These are phyloP conservation scores for Epinotia bilunana DNA, from an alignment of 2,888 invertebrate genomes.

Conservation along the genomic window DNA sequence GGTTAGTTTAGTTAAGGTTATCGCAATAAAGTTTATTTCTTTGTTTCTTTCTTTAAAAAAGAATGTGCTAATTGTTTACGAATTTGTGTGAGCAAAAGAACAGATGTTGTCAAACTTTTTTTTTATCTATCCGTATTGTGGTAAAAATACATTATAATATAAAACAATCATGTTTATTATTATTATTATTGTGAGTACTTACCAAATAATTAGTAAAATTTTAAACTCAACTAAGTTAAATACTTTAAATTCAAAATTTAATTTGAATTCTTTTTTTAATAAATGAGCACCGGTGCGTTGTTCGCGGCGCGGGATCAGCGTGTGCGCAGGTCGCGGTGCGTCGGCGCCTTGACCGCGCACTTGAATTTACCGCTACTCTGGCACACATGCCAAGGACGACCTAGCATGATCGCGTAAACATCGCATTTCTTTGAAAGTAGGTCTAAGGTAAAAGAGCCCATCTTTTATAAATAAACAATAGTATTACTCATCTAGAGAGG, in stretches of 20 bases:
- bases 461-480: too few relatives aligned
- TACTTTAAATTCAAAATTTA: not conserved
- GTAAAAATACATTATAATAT: too few relatives aligned
- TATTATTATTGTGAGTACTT: not conserved
- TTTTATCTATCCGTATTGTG: too few relatives aligned
- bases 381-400: slow-evolving; percentile 62
- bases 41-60: too few relatives aligned
- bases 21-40: too few relatives aligned
- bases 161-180: too few relatives aligned
- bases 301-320: slow-evolving; percentile 53
- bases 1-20: too few relatives aligned
- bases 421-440: not conserved
- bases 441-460: too few relatives aligned
- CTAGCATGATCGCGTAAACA: slow-evolving; percentile 5
- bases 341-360: slow-evolving; percentile 70
- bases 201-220: not conserved
- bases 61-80: too few relatives aligned
- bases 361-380: slow-evolving; percentile 75
- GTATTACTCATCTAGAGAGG: too few relatives aligned
- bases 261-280: not conserved
- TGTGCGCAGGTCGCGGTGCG: slow-evolving; percentile 46
- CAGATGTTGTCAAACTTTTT: too few relatives aligned
- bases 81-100: too few relatives aligned
- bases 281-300: slow-evolving; percentile 10
- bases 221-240: not conserved